Evolutionary conservation across 1,140 invertebrate genomes (phyloP), one percentile per base, ranked within the genome.

Genomic region (Cephus cinctus): DNA sequence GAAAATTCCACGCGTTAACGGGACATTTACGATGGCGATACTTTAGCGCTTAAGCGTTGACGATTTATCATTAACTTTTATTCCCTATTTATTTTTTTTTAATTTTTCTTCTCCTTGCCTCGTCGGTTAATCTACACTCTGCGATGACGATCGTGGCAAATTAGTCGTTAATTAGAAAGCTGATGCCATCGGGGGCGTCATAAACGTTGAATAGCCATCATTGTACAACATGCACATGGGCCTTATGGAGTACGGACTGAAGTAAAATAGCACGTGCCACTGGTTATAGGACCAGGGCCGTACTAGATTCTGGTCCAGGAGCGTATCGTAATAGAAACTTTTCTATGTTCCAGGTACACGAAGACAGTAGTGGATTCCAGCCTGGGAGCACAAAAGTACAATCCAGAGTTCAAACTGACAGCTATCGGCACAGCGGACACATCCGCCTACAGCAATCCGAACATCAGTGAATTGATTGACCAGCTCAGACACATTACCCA

Each of bases 401-500:
- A 86, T 65, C 83, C 84, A 2, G 84, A 86, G 69, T 78, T 86
- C 54, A 77, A 78, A 46, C 65, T 79, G 41, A 71, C 67, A 11
- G 57, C 74, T 30, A 62, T n/a, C 54, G 46, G 48, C 53, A 34
- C 38, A 43, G 36, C 48, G 50, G 48, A 59, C 50, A 43, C 65
- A 48, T 54, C 69, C 43, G 69, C 74, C 49, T 78, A 78, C 52
- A 62, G 65, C 27, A 80, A 83, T 57, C 63, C 77, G 16, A 78
- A 79, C 54, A 80, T 82, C 22, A 80, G 80, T 47, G 76, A 76
- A 50, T 70, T 85, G 43, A 82, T 81, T 51, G 84, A 86, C 61
- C 81, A 83, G 70, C 71, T 86, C 50, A 73, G 83, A 63, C 81
- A 83, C 64, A 82, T 85, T 57, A 79, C 81, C 73, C 78, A 83